Evolutionary conservation across 2,888 invertebrate species (phyloP), one percentile per base, ranked within the genome.

Genomic region (Octodonta nipae): DNA sequence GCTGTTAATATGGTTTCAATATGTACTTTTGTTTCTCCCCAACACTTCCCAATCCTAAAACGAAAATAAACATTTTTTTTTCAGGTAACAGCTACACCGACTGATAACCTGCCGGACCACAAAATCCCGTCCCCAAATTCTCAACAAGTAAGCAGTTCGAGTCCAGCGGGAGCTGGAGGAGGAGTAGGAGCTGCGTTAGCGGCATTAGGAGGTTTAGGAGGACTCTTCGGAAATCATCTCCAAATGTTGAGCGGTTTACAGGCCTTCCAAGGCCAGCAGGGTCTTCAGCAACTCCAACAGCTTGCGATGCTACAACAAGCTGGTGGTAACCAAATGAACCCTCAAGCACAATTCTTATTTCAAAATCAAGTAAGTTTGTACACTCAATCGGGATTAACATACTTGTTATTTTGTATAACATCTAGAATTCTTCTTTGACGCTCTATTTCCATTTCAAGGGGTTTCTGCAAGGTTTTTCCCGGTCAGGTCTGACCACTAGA

Each of bases 331-430:
- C 56, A 56, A 36, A 49, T 58, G 30, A 60, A 56, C 38, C 65
- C 78, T 4, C 74, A 73, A 47, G 71, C 78, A 13, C 82, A 81
- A 55, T 78, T 81, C 54, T 74, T 82, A 57, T 61, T 83, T 33
- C 82, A 82, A 56, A 82, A 81, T 60, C 81, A 77, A 71, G 78
- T 78, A 54, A 52, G 55, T 27, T 46, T 30, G 4, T n/a, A 26
- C 10, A 25, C n/a, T n/a, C n/a, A n/a, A n/a, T n/a, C n/a, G n/a
- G n/a, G n/a, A n/a, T n/a, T n/a, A n/a, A n/a, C n/a, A n/a, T n/a
- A n/a, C n/a, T n/a, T n/a, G n/a, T n/a, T n/a, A n/a, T n/a, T n/a
- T n/a, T n/a, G n/a, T n/a, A n/a, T n/a, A n/a, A n/a, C n/a, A n/a
- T n/a, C n/a, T n/a, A n/a, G n/a, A n/a, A n/a, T n/a, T n/a, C n/a